phyloP scores from a whole-genome alignment of 2,113 vertebrate species.

The Dromiciops gliroides region DNA sequence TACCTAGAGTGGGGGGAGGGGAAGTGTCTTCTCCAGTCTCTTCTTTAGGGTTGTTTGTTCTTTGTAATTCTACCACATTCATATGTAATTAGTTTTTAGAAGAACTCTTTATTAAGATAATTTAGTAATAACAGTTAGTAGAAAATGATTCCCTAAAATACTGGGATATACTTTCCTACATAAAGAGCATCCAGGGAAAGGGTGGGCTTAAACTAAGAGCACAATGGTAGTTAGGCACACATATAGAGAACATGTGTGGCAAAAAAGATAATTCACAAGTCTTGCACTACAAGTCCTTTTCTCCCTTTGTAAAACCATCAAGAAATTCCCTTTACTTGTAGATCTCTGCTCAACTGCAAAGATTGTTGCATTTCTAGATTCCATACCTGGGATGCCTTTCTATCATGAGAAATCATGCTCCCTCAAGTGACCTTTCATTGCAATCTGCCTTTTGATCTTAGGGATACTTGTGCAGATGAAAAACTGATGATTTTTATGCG shows the following conservation, averaged over 20 bases:
- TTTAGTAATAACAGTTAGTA: not conserved
- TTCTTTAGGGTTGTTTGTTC: not conserved
- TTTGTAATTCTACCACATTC: not conserved
- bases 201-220: not conserved
- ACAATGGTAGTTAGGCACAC: not conserved
- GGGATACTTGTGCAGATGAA: constrained; percentile 47
- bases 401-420: not conserved
- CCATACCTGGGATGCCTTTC: not conserved
- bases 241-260: not conserved
- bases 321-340: not conserved
- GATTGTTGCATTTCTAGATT: not conserved
- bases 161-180: not conserved
- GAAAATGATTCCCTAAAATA: not conserved
- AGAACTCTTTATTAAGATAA: not conserved
- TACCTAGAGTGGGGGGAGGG: not conserved
- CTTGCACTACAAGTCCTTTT: not conserved
- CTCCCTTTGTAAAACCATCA: not conserved
- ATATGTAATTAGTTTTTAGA: not conserved
- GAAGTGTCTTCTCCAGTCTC: not conserved
- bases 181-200: not conserved
- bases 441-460: constrained; percentile 52
- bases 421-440: not conserved
- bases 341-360: not conserved
- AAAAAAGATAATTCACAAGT: not conserved
- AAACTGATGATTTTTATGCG: constrained; percentile 46